Base-by-base conservation (phyloP, 2,888 invertebrate species). In the Gortyna flavago region DNA sequence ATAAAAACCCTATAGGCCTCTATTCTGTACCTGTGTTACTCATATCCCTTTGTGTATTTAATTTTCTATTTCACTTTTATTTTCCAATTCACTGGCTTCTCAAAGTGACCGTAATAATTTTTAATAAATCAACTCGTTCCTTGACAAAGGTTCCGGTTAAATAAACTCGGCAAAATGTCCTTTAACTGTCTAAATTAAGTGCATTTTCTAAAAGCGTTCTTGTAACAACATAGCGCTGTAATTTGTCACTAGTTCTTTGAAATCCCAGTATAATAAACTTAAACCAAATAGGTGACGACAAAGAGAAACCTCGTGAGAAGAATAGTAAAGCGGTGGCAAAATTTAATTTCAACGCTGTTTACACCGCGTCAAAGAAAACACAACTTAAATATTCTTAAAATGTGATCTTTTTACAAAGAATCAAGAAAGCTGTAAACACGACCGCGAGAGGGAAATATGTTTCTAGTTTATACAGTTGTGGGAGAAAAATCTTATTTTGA, bases 331-430 rank as follows among this genome's bases (percentile, higher is more conserved):
- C 83, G 85, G 82, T 82, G 84, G 89, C 89, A 72, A 72, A 92
- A 92, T 92, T 92, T 90, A 91, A 92, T 92, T 92, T 92, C 85
- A 85, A 89, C 85, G 84, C 84, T 90, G 88, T 89, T 89, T 89
- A 85, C 87, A 79, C 80, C 69, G 69, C 83, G 81, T 88, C 87
- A 90, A 88, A 89, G 87, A 87, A 57, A 89, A 89, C 83, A 85
- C 84, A 87, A 87, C 87, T 87, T 87, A 85, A 89, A 84, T 85
- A 85, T 88, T 87, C 84, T 86, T 82, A 83, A 87, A 88, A 84
- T 80, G 77, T 85, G 79, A 87, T 84, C 72, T 84, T 81, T 81
- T 77, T 75, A 76, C 64, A 61, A 68, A 86, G 67, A 62, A 72
- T 71, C 65, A 67, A 64, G 83, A 68, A 71, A 44, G 67, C 38